A percentile compares a stretch with the other conserved stretches of the same genome.
These are phyloP conservation scores for Miniopterus natalensis DNA, from an alignment of 2,113 vertebrate genomes.

Conservation along the genomic window DNA sequence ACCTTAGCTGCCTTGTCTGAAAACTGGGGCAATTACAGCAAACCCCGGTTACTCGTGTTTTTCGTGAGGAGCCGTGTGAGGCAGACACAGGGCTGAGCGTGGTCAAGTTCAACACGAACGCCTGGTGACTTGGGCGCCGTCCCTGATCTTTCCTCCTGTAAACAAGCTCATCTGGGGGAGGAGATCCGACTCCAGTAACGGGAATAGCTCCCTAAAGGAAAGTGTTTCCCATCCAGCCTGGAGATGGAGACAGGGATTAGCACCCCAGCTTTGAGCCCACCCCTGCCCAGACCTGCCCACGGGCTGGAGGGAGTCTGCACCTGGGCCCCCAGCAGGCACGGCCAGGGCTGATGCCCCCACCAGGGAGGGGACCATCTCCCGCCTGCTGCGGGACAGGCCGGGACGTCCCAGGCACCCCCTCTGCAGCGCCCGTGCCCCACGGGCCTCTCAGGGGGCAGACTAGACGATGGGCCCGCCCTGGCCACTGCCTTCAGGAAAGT, in stretches of 20 bases:
- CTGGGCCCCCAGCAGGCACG: background rate
- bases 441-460: background rate
- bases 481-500: background rate
- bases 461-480: rapidly evolving
- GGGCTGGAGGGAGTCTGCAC: background rate
- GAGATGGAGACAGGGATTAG: background rate
- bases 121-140: too few species aligned
- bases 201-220: background rate
- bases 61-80: rapidly evolving
- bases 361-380: background rate
- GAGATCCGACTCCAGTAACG: rapidly evolving
- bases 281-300: background rate
- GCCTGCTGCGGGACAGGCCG: too few species aligned
- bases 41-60: rapidly evolving
- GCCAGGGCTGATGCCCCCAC: background rate
- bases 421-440: background rate
- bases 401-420: background rate
- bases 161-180: background rate
- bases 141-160: too few species aligned
- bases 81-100: rapidly evolving
- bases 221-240: background rate
- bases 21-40: rapidly evolving
- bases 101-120: rapidly evolving
- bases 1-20: background rate
- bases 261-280: background rate